These are phyloP conservation scores for Radopholus similis DNA, from an alignment of 1,140 invertebrate genomes.

Conservation along the genomic window DNA sequence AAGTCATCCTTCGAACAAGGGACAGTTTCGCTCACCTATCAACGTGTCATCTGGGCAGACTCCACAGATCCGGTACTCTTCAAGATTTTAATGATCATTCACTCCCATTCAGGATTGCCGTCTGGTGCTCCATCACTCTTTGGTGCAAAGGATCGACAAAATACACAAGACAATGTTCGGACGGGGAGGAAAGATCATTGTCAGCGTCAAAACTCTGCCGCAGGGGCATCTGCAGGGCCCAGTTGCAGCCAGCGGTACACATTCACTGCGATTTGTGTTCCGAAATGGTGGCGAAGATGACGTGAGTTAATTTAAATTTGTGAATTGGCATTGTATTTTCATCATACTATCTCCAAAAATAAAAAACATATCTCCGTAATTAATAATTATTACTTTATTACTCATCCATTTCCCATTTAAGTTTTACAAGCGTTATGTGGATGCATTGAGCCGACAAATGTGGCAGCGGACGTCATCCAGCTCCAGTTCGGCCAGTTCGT, in stretches of 20 bases:
- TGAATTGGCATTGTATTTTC: neutral
- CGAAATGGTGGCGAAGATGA: slow-evolving; percentile 59
- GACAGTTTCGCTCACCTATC: slow-evolving; percentile 56
- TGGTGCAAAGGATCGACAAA: slow-evolving; percentile 54
- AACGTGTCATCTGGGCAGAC: slow-evolving; percentile 58
- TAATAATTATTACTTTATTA: neutral
- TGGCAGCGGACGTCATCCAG: slow-evolving; percentile 62
- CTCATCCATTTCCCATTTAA: slow-evolving; percentile 29
- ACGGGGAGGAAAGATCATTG: slow-evolving; percentile 68
- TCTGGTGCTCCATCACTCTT: slow-evolving; percentile 55
- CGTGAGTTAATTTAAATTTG: slow-evolving; percentile 40
- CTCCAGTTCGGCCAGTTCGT: slow-evolving; percentile 50
- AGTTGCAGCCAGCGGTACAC: slow-evolving; percentile 36
- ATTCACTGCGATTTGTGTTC: slow-evolving; percentile 50
- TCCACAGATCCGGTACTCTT: slow-evolving; percentile 50
- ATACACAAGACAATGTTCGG: slow-evolving; percentile 60
- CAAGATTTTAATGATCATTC: neutral
- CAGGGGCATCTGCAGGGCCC: slow-evolving; percentile 34
- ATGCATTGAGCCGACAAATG: slow-evolving; percentile 61
- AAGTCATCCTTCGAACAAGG: slow-evolving; percentile 57
- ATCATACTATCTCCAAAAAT: neutral
- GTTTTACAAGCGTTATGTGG: slow-evolving; percentile 65
- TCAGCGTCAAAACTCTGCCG: slow-evolving; percentile 70
- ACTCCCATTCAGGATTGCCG: slow-evolving; percentile 46
- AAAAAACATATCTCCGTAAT: neutral